A percentile compares a stretch with the other conserved stretches of the same genome.
phyloP scores from a whole-genome alignment of 2,113 vertebrate genomes.

The Thalassoma bifasciatum region DNA sequence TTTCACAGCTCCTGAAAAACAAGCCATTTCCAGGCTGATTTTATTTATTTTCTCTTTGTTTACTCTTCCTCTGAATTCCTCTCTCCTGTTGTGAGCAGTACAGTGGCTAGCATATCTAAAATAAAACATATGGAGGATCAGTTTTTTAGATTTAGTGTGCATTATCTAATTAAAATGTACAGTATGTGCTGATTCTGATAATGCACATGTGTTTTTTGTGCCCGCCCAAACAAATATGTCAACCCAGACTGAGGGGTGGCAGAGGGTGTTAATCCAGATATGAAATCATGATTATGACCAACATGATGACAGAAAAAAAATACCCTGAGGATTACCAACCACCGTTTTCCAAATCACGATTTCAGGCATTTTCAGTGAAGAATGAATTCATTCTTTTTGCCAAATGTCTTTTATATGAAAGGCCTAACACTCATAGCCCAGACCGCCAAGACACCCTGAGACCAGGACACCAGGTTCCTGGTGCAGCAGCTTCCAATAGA shows the following conservation, averaged over 20 bases:
- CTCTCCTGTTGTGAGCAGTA: slow-evolving; percentile 20
- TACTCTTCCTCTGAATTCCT: slow-evolving; percentile 56
- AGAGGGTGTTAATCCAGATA: slow-evolving; percentile 56
- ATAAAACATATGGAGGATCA: slow-evolving; percentile 60
- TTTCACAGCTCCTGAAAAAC: slow-evolving; percentile 97
- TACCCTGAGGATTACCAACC: slow-evolving; percentile 51
- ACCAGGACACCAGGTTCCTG: slow-evolving; percentile 36
- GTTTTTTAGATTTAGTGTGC: slow-evolving; percentile 40
- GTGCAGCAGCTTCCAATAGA: slow-evolving; percentile 36
- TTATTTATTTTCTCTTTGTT: slow-evolving; percentile 81
- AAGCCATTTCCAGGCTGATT: slow-evolving; percentile 91
- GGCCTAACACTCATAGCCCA: slow-evolving; percentile 8
- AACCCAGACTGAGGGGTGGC: slow-evolving; percentile 24
- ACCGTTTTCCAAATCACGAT: slow-evolving; percentile 36
- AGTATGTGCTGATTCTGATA: slow-evolving; percentile 51
- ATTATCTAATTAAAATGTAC: slow-evolving; percentile 71
- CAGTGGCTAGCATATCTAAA: slow-evolving; percentile 46
- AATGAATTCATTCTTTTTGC: slow-evolving; percentile 32
- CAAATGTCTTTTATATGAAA: slow-evolving; percentile 51
- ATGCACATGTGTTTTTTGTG: slow-evolving; percentile 48
- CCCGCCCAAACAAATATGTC: slow-evolving; percentile 18
- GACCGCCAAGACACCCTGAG: slow-evolving; percentile 14
- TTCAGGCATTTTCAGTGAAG: slow-evolving; percentile 12
- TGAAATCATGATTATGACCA: slow-evolving; percentile 57
- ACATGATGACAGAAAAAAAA: slow-evolving; percentile 41